These are phyloP conservation scores for Cepaea nemoralis DNA, from an alignment of 1,140 invertebrate genomes.

Conservation along the genomic window DNA sequence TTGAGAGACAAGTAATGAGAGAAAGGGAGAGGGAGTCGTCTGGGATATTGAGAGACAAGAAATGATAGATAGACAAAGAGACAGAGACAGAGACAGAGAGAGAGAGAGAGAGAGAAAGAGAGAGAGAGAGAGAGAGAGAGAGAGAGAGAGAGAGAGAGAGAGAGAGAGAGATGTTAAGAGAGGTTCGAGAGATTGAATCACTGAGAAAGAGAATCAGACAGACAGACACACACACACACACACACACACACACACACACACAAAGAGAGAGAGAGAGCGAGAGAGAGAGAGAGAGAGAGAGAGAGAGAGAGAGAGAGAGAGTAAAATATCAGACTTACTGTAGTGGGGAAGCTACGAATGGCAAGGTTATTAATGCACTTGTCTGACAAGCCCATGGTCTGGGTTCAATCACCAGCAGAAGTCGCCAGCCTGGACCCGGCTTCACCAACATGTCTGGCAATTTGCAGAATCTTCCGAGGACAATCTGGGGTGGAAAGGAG, in stretches of 20 bases:
- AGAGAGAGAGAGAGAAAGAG: not conserved
- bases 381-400: not conserved
- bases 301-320: not conserved
- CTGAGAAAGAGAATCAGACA: not conserved
- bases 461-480: not conserved
- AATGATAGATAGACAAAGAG: not conserved
- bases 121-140: conserved; percentile 5
- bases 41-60: too few relatives aligned
- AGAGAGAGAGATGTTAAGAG: not conserved
- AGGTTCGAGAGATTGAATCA: not conserved
- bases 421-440: too few relatives aligned
- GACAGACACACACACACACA: not conserved
- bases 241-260: not conserved
- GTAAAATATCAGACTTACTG: not conserved
- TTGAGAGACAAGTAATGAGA: too few relatives aligned
- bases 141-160: conserved; percentile 11
- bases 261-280: not conserved
- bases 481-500: too few relatives aligned
- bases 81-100: not conserved
- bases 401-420: not conserved
- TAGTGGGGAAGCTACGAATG: not conserved
- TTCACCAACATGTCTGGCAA: not conserved
- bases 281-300: not conserved
- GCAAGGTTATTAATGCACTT: not conserved
- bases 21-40: too few relatives aligned